Evolutionary conservation across 2,113 vertebrate species (phyloP).

Genomic region (Lynx canadensis): DNA sequence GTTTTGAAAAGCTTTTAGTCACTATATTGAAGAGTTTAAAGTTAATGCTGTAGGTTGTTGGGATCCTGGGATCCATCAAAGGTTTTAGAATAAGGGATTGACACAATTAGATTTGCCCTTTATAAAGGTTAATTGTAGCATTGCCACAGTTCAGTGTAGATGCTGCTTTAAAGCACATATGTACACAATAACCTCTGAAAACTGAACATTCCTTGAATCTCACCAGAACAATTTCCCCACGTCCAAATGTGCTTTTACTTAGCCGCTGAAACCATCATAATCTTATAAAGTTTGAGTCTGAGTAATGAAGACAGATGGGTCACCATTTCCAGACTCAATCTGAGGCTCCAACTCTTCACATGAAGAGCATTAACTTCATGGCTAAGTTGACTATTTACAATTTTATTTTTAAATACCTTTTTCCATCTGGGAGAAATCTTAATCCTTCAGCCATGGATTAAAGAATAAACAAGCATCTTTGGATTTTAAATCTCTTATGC

Average conservation of each 20-base stretch:
- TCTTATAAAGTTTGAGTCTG: background rate
- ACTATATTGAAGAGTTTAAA: background rate
- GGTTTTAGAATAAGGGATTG: background rate
- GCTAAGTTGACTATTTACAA: background rate
- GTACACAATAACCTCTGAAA: constrained; percentile 11
- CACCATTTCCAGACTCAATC: background rate
- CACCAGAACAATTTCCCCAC: background rate
- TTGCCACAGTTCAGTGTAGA: background rate
- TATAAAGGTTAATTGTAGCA: background rate
- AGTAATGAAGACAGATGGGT: background rate
- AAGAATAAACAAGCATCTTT: constrained; percentile 9
- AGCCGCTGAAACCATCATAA: constrained; percentile 24
- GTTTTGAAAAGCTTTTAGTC: background rate
- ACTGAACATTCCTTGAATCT: background rate
- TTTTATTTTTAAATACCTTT: constrained; percentile 50
- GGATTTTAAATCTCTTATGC: background rate
- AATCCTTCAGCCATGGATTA: background rate
- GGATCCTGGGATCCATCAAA: background rate
- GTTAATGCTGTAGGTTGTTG: background rate
- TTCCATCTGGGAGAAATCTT: background rate
- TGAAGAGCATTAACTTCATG: background rate
- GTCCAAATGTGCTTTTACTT: constrained; percentile 53
- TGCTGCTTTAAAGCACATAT: background rate
- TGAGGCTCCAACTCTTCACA: background rate
- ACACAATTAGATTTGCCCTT: background rate